These are phyloP conservation scores for Lagorchestes hirsutus DNA, from an alignment of 2,797 vertebrate genomes.

Conservation along the genomic window DNA sequence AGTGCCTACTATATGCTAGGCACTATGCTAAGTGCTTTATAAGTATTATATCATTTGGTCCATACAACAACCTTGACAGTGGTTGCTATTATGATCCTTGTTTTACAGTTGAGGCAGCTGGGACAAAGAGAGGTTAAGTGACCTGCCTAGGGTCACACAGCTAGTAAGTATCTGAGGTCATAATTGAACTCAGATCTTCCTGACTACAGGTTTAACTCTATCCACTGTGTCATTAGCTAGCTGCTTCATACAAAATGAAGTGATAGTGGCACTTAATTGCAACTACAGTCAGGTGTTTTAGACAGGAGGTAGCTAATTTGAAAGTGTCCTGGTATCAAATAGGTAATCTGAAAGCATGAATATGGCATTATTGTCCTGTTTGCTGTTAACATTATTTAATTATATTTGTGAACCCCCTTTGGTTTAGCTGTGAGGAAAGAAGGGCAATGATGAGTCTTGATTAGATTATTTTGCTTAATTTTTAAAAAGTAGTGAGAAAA, in stretches of 20 bases:
- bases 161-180: neutral
- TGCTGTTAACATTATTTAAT: neutral
- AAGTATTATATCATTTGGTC: neutral
- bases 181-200: neutral
- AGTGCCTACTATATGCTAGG: neutral
- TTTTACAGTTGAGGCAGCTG: neutral
- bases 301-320: neutral
- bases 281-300: slow-evolving; percentile 15
- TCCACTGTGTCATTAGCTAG: neutral
- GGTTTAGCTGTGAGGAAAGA: slow-evolving; percentile 26
- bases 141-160: neutral
- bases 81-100: neutral
- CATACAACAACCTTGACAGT: neutral
- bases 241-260: neutral
- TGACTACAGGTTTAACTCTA: no score
- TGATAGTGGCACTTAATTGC: neutral
- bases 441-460: neutral
- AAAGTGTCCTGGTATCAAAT: slow-evolving; percentile 29
- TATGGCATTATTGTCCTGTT: slow-evolving; percentile 26
- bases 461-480: neutral
- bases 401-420: slow-evolving; percentile 4
- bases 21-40: neutral
- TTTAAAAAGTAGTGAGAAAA: slow-evolving; percentile 16
- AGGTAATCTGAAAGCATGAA: neutral
- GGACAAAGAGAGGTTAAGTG: neutral